Base-by-base conservation (phyloP, 1,140 invertebrate species). In the Plodia interpunctella region DNA sequence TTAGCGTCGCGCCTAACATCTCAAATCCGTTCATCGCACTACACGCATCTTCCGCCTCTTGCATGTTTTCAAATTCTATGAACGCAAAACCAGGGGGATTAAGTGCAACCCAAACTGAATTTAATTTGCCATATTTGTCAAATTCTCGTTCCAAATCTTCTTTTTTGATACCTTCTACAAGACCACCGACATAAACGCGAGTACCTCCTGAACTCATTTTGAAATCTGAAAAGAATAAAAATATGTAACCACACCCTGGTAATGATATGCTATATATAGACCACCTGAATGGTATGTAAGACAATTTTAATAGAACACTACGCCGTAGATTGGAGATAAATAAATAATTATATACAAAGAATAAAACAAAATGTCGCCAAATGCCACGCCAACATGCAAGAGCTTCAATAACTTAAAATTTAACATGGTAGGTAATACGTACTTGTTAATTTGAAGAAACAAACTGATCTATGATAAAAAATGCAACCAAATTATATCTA, bases 31-130 rank as follows among this genome's bases (percentile, higher is more conserved):
- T 98, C 77, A 99, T 92, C 70, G 93, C 95, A 85, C 95, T 95
- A 83, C 97, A 97, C 32, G 98, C 97, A 85, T 97, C 94, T 84
- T 98, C 96, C 25, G 98, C 98, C 91, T 99, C 97, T 78, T 96
- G 94, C 75, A 94, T 92, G 87, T 98, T 97, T 90, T 98, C 96
- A 92, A 98, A 99, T 90, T 99, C 98, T 77, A 99, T 96, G 92
- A 99, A 99, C 55, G 98, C 98, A 92, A 99, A 99, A 68, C 97
- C 72, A 94, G 96, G 68, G 96, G 97, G 91, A 72, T 90, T 92
- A 67, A 92, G 90, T 72, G 88, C 88, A 60, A 90, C 96, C 97
- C 97, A 98, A 49, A 98, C 97, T 84, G 95, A 99, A 90, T 96
- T 97, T 76, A 97, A 92, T 90, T 96, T 96, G 55, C 98, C 98